Percentiles rank a stretch among this genome's conserved stretches.
These are phyloP conservation scores for Telmatherina bonti DNA, from an alignment of 2,797 vertebrate species.

Conservation along the genomic window DNA sequence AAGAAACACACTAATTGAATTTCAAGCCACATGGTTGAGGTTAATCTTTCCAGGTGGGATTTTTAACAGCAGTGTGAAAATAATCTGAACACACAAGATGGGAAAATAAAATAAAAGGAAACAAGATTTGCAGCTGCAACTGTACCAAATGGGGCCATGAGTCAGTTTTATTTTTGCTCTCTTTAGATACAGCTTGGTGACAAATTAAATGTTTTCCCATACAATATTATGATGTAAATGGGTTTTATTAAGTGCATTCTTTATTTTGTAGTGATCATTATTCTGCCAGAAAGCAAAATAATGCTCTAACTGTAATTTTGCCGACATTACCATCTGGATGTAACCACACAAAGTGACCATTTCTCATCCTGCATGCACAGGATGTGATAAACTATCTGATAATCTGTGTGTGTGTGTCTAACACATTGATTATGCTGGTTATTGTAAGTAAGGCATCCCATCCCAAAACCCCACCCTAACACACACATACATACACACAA, in stretches of 20 bases:
- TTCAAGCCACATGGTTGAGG: neutral
- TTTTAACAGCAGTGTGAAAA: neutral
- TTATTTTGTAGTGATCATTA: too few relatives aligned
- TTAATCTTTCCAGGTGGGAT: neutral
- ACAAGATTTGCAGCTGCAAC: too few relatives aligned
- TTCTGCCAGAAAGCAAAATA: too few relatives aligned
- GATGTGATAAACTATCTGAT: slow-evolving; percentile 19
- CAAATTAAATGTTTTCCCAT: too few relatives aligned
- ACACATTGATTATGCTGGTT: slow-evolving; percentile 57
- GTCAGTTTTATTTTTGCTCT: too few relatives aligned
- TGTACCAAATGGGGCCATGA: too few relatives aligned
- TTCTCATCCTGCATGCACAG: neutral
- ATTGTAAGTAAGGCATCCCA: slow-evolving; percentile 39
- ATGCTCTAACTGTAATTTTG: neutral
- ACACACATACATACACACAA: slow-evolving; percentile 19
- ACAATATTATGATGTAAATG: too few relatives aligned
- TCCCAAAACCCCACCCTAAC: slow-evolving; percentile 15
- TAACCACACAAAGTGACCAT: neutral
- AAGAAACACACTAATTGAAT: too few relatives aligned
- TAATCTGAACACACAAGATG: neutral
- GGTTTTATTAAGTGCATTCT: too few relatives aligned
- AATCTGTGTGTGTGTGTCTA: slow-evolving; percentile 6
- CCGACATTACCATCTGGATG: neutral
- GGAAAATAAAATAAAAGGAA: neutral
- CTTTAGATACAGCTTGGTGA: too few relatives aligned